Evolutionary conservation across 2,797 vertebrate species (phyloP).

Genomic region (Mastacembelus armatus): DNA sequence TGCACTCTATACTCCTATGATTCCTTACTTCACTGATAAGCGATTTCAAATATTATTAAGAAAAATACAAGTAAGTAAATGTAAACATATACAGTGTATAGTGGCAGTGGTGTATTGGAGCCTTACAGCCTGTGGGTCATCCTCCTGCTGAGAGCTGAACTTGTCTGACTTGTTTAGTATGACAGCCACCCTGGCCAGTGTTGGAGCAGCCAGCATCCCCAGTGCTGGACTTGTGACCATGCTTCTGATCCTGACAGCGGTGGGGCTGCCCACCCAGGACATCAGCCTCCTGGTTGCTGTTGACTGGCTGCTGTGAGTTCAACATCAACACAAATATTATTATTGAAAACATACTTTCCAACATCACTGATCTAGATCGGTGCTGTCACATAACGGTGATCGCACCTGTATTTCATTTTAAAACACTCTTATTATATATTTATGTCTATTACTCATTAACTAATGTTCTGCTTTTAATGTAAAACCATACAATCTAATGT

Average conservation of each 20-base stretch:
- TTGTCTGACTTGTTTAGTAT: slow-evolving; percentile 84
- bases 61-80: neutral
- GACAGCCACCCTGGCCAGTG: slow-evolving; percentile 96
- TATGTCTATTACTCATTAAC: too few species aligned
- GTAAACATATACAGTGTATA: neutral
- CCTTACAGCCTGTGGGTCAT: neutral
- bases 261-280: slow-evolving; percentile 96
- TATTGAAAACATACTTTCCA: neutral
- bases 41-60: neutral
- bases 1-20: too few species aligned
- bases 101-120: neutral
- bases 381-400: too few species aligned
- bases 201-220: slow-evolving; percentile 98
- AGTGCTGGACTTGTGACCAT: slow-evolving; percentile 98
- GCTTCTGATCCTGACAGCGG: slow-evolving; percentile 97
- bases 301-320: slow-evolving; percentile 98
- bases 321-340: slow-evolving; percentile 14
- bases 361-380: too few species aligned
- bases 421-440: too few species aligned
- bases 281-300: slow-evolving; percentile 98
- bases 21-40: too few species aligned
- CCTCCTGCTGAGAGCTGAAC: slow-evolving; percentile 35
- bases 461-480: too few species aligned
- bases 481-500: too few species aligned
- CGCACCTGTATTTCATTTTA: too few species aligned